Base-by-base conservation (phyloP, 1,140 invertebrate species). In the Trinorchestia longiramus region DNA sequence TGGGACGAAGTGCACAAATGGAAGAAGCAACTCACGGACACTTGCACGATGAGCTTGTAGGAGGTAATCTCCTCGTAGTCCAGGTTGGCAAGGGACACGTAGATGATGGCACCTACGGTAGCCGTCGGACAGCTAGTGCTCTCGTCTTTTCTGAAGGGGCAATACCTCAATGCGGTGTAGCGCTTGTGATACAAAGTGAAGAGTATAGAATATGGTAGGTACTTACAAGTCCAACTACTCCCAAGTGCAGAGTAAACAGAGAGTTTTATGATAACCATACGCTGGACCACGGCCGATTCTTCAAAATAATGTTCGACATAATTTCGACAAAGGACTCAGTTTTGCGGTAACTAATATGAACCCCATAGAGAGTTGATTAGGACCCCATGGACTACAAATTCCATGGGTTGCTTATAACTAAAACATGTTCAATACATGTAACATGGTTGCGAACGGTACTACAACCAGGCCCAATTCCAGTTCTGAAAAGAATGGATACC, bases 11-110 rank as follows among this genome's bases (percentile, higher is more conserved):
- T 19, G 6, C 19, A 53, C 47, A 15, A 77, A 77, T 77, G 11
- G 45, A 47, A 53, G 42, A n/a, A 17, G 11, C n/a, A 42, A 95
- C 95, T 95, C 42, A 96, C 95, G 3, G 95, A 87, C 40, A 96
- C 42, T 96, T 96, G 95, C 8, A 96, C 44, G 42, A 92, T 87
- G 41, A 96, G 95, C 43, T 87, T 87, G 90, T 96, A 96, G 15
- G 62, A 44, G 19, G 28, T 87, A n/a, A 96, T 91, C 42, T 43
- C 4, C 45, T 96, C 95, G 95, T 90, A 96, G 87, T 96, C 87
- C 8, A 96, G 77, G 45, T 87, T 96, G n/a, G n/a, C 90, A 36
- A 57, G 40, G 0, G 95, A 87, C 11, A 96, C 62, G 45, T 96
- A 96, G 87, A 96, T 95, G 47, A 90, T 42, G 43, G 77, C 95